Percentiles rank a stretch among this genome's conserved stretches.
phyloP scores from a whole-genome alignment of 1,140 invertebrate genomes.

The Drosophila ananassae region DNA sequence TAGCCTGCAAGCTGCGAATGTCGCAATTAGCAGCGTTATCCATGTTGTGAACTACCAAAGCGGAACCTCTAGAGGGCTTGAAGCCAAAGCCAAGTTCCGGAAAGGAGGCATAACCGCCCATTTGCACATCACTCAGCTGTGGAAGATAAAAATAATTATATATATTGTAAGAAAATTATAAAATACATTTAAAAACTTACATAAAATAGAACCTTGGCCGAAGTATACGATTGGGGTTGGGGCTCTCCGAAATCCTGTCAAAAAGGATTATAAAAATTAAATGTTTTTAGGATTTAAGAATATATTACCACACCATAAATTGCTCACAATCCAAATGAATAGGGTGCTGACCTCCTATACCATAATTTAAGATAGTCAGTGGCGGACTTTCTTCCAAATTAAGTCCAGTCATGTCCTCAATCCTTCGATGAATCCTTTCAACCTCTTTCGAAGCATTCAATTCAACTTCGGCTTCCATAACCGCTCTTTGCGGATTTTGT shows the following conservation, averaged over 20 bases:
- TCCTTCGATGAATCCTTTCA: conserved; percentile 83
- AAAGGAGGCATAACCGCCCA: conserved; percentile 97
- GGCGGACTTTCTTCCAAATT: conserved; percentile 85
- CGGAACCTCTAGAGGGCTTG: conserved; percentile 93
- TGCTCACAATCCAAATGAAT: conserved; percentile 87
- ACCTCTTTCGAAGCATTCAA: conserved; percentile 87
- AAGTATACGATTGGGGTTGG: conserved; percentile 17
- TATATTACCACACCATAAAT: conserved; percentile 3
- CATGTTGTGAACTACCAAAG: conserved; percentile 97
- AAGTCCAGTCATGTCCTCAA: conserved; percentile 89
- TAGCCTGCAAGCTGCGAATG: conserved; percentile 94
- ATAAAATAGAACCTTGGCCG: conserved; percentile 45
- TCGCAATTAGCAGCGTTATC: conserved; percentile 95
- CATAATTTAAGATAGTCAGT: conserved; percentile 87
- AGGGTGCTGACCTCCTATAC: conserved; percentile 88
- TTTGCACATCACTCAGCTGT: conserved; percentile 96
- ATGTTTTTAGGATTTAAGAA: not conserved
- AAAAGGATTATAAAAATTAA: not conserved
- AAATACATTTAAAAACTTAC: conserved; percentile 32
- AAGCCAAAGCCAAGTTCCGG: conserved; percentile 91
- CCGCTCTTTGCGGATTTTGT: conserved; percentile 90
- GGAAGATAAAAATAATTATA: not conserved
- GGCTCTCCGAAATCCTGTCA: not conserved
- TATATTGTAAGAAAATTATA: not conserved
- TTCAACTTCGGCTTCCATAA: conserved; percentile 88